Percentiles rank a stretch among this genome's conserved stretches.
These are phyloP conservation scores for Leptinotarsa texana DNA, from an alignment of 1,140 invertebrate genomes.

Conservation along the genomic window DNA sequence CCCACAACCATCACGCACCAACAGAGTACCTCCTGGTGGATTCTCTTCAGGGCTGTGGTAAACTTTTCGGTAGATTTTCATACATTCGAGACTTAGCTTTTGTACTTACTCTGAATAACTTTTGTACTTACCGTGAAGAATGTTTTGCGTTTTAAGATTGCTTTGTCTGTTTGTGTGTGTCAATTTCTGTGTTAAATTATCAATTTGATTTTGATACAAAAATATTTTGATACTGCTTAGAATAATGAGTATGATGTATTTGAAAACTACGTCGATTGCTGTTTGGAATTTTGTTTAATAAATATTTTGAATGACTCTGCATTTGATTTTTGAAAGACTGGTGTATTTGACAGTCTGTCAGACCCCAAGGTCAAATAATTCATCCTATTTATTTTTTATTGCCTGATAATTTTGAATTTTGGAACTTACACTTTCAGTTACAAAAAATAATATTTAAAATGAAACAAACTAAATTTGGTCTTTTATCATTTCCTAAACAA, in stretches of 20 bases:
- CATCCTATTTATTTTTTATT: no score
- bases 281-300: not conserved
- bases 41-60: constrained; percentile 52
- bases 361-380: no score
- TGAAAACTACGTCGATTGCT: not conserved
- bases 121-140: not conserved
- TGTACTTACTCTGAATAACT: constrained; percentile 18
- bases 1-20: constrained; percentile 26
- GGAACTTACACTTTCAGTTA: no score
- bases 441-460: no score
- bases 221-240: not conserved
- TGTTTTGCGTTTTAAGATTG: not conserved
- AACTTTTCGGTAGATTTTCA: constrained; percentile 19
- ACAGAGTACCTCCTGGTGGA: constrained; percentile 51
- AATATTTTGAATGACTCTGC: not conserved
- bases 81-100: constrained; percentile 19
- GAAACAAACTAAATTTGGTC: no score
- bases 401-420: no score
- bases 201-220: not conserved
- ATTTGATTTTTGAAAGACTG: no score
- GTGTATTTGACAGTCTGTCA: no score
- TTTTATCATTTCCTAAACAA: no score
- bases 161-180: not conserved
- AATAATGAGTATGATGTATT: not conserved
- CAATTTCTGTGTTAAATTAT: not conserved